Evolutionary conservation across 2,888 invertebrate species (phyloP), one percentile per base, ranked within the genome.

Genomic region (Heteromurus nitidus): DNA sequence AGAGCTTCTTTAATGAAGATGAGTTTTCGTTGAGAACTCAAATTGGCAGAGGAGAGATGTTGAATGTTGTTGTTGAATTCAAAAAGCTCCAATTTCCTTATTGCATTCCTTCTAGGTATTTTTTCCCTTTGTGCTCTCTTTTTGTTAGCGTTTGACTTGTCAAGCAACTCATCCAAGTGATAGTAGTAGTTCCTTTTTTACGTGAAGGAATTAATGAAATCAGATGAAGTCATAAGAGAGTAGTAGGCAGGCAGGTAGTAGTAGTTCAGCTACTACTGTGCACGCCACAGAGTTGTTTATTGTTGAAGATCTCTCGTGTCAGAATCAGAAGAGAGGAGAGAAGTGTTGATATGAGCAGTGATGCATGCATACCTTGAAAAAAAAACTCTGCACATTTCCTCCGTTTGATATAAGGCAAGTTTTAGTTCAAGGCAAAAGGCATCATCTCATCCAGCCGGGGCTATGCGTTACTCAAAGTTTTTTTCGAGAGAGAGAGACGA

Each of bases 1-100:
- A 55, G 22, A 22, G 55, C 22, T 22, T n/a, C 11, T n/a, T 5
- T 47, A 47, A 47, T 47, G 47, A 47, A 47, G 47, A 47, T 47
- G 47, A 47, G 47, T 47, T 47, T 47, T 47, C 47, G n/a, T 11
- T 13, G n/a, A 16, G 47, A 47, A 47, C 47, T 47, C n/a, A n/a
- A 47, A n/a, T 69, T 30, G 69, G 64, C 77, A 77, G 77, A 77
- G n/a, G n/a, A n/a, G n/a, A n/a, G n/a, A n/a, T n/a, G n/a, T n/a
- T n/a, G n/a, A n/a, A n/a, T n/a, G n/a, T n/a, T n/a, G n/a, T n/a
- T n/a, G n/a, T n/a, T 77, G 65, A 44, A 65, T 64, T 55, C 55
- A 50, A 16, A n/a, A 60, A 31, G 60, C 18, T 60, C 3, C 30
- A 60, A 60, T 60, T 60, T 60, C 53, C 53, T 47, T 47, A 47